Evolutionary conservation across 2,113 vertebrate species (phyloP).

Genomic region (Dicentrarchus labrax): DNA sequence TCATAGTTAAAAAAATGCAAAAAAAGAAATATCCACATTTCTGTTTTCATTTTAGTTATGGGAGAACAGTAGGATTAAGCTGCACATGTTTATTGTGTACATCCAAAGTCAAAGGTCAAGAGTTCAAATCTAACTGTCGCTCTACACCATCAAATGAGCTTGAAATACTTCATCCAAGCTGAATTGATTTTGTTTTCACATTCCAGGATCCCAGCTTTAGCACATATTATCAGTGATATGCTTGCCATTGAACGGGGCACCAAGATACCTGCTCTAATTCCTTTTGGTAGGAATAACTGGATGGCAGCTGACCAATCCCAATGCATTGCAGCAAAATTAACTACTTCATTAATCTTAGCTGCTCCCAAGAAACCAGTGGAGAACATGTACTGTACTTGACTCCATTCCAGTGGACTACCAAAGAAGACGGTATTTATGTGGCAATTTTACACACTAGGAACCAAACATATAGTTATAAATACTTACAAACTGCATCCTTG

Average conservation of each 20-base stretch:
- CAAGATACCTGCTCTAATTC: constrained; percentile 9
- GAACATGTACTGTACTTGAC: constrained; percentile 28
- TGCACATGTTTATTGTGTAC: too few relatives aligned
- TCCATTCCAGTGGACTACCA: constrained; percentile 7
- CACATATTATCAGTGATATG: constrained; percentile 13
- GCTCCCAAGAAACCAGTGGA: constrained; percentile 33
- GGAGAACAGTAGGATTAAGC: too few relatives aligned
- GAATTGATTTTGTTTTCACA: neutral
- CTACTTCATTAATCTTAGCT: constrained; percentile 47
- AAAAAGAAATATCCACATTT: too few relatives aligned
- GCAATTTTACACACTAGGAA: constrained; percentile 17
- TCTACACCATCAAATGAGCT: too few relatives aligned
- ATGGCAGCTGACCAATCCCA: constrained; percentile 44
- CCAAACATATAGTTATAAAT: constrained; percentile 2
- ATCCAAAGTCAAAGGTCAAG: too few relatives aligned
- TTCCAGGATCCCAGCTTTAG: neutral
- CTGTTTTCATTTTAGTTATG: too few relatives aligned
- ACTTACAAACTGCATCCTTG: neutral
- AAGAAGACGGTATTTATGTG: constrained; percentile 27
- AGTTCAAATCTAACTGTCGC: too few relatives aligned
- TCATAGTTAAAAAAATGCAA: too few relatives aligned
- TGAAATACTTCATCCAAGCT: neutral
- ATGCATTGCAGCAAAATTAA: constrained; percentile 47
- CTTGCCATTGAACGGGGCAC: neutral
- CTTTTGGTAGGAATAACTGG: constrained; percentile 20